Percentiles rank a stretch among this genome's conserved stretches.
phyloP scores from a whole-genome alignment of 2,797 vertebrate genomes.

The Chelidonichthys spinosus region DNA sequence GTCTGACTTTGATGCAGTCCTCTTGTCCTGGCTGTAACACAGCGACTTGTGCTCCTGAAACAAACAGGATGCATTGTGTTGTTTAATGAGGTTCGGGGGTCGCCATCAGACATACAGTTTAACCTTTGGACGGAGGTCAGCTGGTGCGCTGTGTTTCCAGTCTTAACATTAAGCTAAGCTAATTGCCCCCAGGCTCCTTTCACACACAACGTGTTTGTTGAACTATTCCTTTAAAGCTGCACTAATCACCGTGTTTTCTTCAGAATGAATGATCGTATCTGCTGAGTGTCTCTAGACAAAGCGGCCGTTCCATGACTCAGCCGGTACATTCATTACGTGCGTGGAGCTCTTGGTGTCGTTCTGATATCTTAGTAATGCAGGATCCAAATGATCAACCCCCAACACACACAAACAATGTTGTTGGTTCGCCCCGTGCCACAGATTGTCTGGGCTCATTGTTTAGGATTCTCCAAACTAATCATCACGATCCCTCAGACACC shows the following conservation, averaged over 20 bases:
- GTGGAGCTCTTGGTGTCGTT: too few species aligned
- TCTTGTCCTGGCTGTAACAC: too few species aligned
- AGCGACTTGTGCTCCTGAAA: neutral
- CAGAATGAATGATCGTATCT: too few species aligned
- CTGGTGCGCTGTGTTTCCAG: neutral
- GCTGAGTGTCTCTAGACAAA: too few species aligned
- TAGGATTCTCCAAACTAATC: slow-evolving; percentile 51
- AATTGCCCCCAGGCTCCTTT: neutral
- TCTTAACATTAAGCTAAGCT: neutral
- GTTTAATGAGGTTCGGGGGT: neutral
- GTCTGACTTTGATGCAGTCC: too few species aligned
- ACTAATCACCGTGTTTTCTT: neutral
- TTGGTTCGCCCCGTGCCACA: slow-evolving; percentile 23
- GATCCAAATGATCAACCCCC: neutral
- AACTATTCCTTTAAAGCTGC: slow-evolving; percentile 1
- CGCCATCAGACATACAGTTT: neutral
- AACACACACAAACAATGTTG: slow-evolving; percentile 2
- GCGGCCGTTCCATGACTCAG: too few species aligned
- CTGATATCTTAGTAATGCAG: neutral
- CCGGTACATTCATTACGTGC: too few species aligned
- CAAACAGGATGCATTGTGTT: neutral
- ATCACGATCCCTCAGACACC: slow-evolving; percentile 54
- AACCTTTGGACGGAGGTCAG: neutral
- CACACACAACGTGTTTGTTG: neutral
- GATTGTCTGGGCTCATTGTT: slow-evolving; percentile 42